phyloP scores from a whole-genome alignment of 2,797 vertebrate genomes.

The Tiaroga cobitis region DNA sequence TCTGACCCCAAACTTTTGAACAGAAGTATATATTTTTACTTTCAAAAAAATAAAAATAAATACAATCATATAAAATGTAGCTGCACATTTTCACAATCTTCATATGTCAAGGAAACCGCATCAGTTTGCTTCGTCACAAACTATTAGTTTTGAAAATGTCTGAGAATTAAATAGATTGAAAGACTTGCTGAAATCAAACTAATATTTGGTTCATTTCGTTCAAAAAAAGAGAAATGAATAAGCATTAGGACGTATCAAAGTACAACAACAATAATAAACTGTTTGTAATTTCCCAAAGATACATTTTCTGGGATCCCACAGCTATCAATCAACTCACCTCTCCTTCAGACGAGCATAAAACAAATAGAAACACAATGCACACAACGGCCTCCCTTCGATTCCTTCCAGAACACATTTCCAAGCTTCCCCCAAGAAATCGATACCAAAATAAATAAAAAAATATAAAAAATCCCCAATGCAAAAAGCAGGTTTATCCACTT shows the following conservation, averaged over 20 bases:
- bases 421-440: neutral
- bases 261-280: neutral
- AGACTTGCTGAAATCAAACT: too few species aligned
- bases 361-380: conserved; percentile 19
- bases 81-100: neutral
- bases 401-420: conserved; percentile 43
- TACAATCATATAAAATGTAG: neutral
- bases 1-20: neutral
- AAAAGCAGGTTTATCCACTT: conserved; percentile 39
- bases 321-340: conserved; percentile 39
- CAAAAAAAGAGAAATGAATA: neutral
- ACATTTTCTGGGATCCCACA: neutral
- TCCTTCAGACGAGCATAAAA: conserved; percentile 43
- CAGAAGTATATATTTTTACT: neutral
- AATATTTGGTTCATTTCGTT: neutral
- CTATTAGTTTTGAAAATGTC: neutral
- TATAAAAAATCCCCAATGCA: conserved; percentile 13
- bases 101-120: too few species aligned
- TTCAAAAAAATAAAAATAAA: neutral
- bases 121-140: too few species aligned
- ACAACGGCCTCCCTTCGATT: conserved; percentile 22
- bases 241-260: neutral
- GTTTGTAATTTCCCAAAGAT: neutral
- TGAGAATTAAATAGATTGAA: neutral
- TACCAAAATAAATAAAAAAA: neutral